Base-by-base conservation (phyloP, 2,797 vertebrate genomes). In the Leuciscus waleckii region DNA sequence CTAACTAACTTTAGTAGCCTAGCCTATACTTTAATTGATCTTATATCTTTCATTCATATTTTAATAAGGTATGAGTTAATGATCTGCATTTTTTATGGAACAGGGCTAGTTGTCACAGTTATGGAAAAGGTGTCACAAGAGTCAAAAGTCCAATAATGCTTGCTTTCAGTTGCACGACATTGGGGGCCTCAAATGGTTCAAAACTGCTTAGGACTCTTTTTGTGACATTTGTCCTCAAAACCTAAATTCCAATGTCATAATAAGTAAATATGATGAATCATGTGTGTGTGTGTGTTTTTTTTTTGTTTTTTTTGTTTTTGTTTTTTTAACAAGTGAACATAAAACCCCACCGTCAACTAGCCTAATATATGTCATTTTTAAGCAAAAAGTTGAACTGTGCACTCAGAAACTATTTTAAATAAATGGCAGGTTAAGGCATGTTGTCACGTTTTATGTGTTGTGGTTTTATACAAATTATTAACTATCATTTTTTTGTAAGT, bases 71-170 rank as follows among this genome's bases (percentile, higher is more conserved):
- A 32, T 1, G 8, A 78, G 37, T 21, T 29, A 56, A 3, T 39
- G 26, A 26, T 13, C 43, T 41, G 21, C 8, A 74, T 65, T 74
- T 46, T 49, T 68, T 49, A 73, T 73, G 35, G 23, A 32, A n/a
- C 51, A 17, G 2, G 2, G 7, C 2, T 10, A 7, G 26, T 21
- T 32, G 73, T 37, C 49, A 37, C 49, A 29, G 29, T 29, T 29
- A 43, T 71, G 32, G 14, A 54, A 26, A 29, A 67, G 17, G 6
- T 41, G 16, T 79, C 56, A 65, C 58, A 65, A 14, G 39, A 39
- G 73, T 69, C 46, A 84, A 77, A 83, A 69, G 74, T 84, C 73
- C 82, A 78, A 39, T 8, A 39, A 77, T 39, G 29, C 26, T 71
- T 58, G n/a, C 58, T 43, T 41, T 58, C 54, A 61, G 19, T 56